Evolutionary conservation across 2,888 invertebrate genomes (phyloP).

Genomic region (Mythimna albipuncta): DNA sequence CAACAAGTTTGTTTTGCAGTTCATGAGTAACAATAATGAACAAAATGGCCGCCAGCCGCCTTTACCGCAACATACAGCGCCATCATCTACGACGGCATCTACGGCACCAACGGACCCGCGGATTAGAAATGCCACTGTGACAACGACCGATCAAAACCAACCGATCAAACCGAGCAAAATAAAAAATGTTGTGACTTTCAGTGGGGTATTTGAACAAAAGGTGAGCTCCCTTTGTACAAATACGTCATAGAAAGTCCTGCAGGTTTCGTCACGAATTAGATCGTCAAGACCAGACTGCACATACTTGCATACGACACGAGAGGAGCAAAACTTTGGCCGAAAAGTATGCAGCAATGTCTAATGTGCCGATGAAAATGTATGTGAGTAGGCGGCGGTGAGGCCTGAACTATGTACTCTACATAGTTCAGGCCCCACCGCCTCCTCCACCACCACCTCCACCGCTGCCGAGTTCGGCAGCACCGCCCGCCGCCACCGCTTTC

Average conservation of each 20-base stretch:
- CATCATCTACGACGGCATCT: constrained; percentile 52
- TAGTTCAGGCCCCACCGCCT: constrained; percentile 44
- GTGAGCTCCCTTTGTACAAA: too few relatives aligned
- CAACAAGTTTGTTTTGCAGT: constrained; percentile 41
- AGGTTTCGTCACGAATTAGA: too few relatives aligned
- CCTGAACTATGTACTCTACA: too few relatives aligned
- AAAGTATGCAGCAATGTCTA: constrained; percentile 75
- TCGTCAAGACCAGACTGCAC: constrained; percentile 80
- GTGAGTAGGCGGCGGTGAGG: too few relatives aligned
- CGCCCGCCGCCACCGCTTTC: constrained; percentile 59
- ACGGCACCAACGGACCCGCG: constrained; percentile 65
- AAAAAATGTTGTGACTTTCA: constrained; percentile 80
- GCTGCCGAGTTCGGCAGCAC: constrained; percentile 30
- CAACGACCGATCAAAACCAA: constrained; percentile 50
- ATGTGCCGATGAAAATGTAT: constrained; percentile 48
- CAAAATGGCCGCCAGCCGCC: constrained; percentile 81
- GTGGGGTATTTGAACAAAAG: constrained; percentile 83
- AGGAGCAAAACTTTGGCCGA: constrained; percentile 79
- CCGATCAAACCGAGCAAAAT: too few relatives aligned
- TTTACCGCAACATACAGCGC: constrained; percentile 69
- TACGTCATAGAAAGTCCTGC: too few relatives aligned
- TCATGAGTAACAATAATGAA: constrained; percentile 51
- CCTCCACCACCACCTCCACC: constrained; percentile 68
- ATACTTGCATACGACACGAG: constrained; percentile 79
- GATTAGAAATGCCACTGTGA: constrained; percentile 44